Evolutionary conservation across 2,113 vertebrate genomes (phyloP), one percentile per base, ranked within the genome.

Genomic region (Sula dactylatra): DNA sequence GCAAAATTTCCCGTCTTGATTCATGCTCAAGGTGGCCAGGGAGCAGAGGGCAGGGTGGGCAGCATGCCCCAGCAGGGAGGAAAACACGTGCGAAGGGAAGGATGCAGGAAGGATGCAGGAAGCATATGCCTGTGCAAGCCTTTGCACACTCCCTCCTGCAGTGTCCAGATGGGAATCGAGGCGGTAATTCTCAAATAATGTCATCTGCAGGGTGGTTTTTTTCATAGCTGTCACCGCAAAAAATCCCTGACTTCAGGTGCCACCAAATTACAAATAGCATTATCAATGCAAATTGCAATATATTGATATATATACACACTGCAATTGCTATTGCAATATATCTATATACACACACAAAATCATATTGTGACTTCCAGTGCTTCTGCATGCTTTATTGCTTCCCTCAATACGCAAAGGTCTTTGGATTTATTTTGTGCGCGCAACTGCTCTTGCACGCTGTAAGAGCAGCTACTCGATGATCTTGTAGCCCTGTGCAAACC

Each of bases 371-470:
- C 9, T 52, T 6, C 34, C 3, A 0, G 4, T 2, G 31, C 34
- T 54, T 45, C 47, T 70, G 29, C 5, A 3, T 14, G 13, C 31
- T 83, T 34, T 11, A 54, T 22, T 5, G 19, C 34, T 86, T 74
- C 18, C 47, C 52, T 34, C 0, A 0, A 4, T 11, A 5, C 1
- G 11, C 13, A 3, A n/a, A 59, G 38, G 13, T 16, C 42, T 59
- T 11, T 5, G 80, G 29, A 13, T 69, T 76, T 58, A 29, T 55
- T 82, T 32, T 3, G 14, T 3, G 8, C 14, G 7, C 0, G 1
- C 19, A 10, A 17, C 71, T 22, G 36, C 34, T 38, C 45, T 25
- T 45, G 52, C 34, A 6, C 2, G 0, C 49, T 12, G 9, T 2
- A 13, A 54, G 45, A 76, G 62, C 62, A 54, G 31, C 52, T 34